Base-by-base conservation (phyloP, 2,113 vertebrate genomes). In the Parus major region DNA sequence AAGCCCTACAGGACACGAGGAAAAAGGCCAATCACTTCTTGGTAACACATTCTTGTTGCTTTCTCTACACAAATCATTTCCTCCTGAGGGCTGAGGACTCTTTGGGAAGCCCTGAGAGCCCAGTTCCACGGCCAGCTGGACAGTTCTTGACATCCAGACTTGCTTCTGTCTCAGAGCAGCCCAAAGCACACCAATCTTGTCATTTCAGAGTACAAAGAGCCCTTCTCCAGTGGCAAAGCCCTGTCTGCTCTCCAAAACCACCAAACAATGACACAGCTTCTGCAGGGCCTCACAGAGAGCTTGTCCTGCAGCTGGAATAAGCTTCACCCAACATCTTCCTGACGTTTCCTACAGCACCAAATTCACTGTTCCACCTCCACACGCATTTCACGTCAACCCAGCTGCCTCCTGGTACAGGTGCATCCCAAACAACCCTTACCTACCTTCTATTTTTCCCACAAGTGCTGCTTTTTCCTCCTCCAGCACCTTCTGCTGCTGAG, bases 371-470 rank as follows among this genome's bases (percentile, higher is more conserved):
- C 61, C n/a, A 5, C 3, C 85, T 63, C 82, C 55, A 11, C 4
- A 28, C 4, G 21, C 5, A 20, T 25, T 53, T n/a, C 3, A 19
- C 1, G 0, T 6, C 28, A 49, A 10, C 23, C 2, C 9, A 24
- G 59, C 9, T 5, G 10, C 29, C 11, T 57, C 39, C 44, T 18
- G 7, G 47, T 3, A 18, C 33, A 9, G 27, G 13, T 27, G 12
- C 27, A 41, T 8, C 53, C 68, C 55, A 5, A 2, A 6, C 28
- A 71, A 25, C 19, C 73, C 44, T 75, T 11, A 7, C 71, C 78
- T 73, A 98, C 98, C 98, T 96, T 79, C 77, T 7, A 97, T 73
- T 41, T 59, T 95, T 25, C 57, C 92, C 86, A 66, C 49, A 8
- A 98, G 31, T 0, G 29, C 61, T 2, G 85, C 41, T 0, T 97